Evolutionary conservation across 2,888 invertebrate genomes (phyloP).

Genomic region (Chalcis sispes): DNA sequence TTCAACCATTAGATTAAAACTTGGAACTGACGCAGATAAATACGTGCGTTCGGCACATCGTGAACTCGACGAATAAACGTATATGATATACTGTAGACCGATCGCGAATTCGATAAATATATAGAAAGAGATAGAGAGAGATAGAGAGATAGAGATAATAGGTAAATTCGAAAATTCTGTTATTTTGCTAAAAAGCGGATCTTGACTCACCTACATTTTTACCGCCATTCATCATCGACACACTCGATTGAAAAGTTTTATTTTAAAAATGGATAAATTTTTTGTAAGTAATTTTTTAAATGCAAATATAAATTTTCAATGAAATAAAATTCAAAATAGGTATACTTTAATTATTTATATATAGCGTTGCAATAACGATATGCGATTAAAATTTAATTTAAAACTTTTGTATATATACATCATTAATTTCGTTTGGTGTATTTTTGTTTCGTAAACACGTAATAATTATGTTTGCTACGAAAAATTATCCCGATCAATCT

Average conservation of each 20-base stretch:
- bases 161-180: constrained; percentile 7
- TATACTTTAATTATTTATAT: too few species aligned
- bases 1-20: constrained; percentile 35
- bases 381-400: too few species aligned
- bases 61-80: constrained; percentile 45
- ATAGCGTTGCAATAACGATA: too few species aligned
- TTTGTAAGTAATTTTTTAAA: too few species aligned
- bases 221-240: background rate
- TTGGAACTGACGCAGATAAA: constrained; percentile 40
- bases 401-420: too few species aligned
- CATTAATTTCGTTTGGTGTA: too few species aligned
- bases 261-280: background rate
- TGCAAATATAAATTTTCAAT: too few species aligned
- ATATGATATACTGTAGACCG: constrained; percentile 21
- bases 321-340: too few species aligned
- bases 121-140: constrained; percentile 12
- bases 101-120: constrained; percentile 6
- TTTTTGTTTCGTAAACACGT: too few species aligned
- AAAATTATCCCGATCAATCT: too few species aligned
- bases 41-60: constrained; percentile 42
- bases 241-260: constrained; percentile 1
- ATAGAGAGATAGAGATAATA: constrained; percentile 8
- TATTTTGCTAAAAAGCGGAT: constrained; percentile 8
- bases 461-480: too few species aligned
- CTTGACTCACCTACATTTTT: background rate